Conservation (phyloP, 1,140 invertebrate species). For the Tribolium madens region DNA sequence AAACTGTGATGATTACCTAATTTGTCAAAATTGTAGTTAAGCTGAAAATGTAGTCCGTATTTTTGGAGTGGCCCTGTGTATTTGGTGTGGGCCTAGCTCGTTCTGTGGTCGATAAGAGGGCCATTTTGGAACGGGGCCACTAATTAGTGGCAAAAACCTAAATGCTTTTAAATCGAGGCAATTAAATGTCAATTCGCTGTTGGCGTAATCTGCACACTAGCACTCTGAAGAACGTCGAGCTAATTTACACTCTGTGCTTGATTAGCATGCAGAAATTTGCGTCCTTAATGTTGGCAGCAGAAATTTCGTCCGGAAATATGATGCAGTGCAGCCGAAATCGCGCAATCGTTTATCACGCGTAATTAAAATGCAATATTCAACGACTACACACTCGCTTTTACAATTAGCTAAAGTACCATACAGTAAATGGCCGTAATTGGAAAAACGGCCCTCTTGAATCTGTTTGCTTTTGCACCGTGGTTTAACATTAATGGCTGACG, state of each 20-base stretch:
- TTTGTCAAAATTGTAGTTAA: no score
- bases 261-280: conserved; percentile 29
- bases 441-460: conserved; percentile 57
- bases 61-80: no score
- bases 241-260: conserved; percentile 38
- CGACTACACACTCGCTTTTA: conserved; percentile 52
- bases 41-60: no score
- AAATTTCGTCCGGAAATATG: background rate
- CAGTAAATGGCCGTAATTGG: conserved; percentile 57
- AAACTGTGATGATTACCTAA: no score
- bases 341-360: conserved; percentile 36
- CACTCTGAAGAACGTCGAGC: conserved; percentile 2
- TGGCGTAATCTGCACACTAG: conserved; percentile 22
- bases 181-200: conserved; percentile 46
- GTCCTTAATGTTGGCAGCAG: conserved; percentile 27
- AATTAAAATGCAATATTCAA: conserved; percentile 51
- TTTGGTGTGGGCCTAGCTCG: no score
- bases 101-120: no score
- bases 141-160: conserved; percentile 41
- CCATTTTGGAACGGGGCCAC: background rate
- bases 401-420: conserved; percentile 57
- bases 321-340: conserved; percentile 38
- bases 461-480: conserved; percentile 50
- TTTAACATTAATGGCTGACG: conserved; percentile 54
- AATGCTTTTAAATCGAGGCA: conserved; percentile 39